Conservation (phyloP, 2,113 vertebrate genomes). For the Oreochromis aureus region DNA sequence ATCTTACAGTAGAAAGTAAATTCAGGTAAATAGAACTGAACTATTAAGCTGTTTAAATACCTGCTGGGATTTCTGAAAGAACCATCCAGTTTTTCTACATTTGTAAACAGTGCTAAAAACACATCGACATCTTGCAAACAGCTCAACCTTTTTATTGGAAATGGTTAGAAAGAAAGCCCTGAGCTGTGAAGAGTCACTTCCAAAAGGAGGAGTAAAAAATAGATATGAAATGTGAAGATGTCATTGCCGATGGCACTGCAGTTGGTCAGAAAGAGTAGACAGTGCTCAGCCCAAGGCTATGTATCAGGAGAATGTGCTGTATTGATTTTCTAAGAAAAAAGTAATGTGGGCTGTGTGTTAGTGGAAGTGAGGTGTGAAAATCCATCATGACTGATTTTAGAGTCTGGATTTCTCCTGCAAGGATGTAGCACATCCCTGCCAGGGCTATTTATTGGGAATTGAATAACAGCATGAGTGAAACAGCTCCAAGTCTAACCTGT, state of each 20-base stretch:
- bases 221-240: background rate
- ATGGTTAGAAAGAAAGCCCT: background rate
- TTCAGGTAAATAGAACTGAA: background rate
- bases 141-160: background rate
- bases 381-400: slow-evolving; percentile 12
- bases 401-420: background rate
- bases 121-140: background rate
- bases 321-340: slow-evolving; percentile 12
- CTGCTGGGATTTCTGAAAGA: background rate
- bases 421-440: background rate
- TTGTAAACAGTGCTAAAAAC: background rate
- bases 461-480: slow-evolving; percentile 22
- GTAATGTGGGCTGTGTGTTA: background rate
- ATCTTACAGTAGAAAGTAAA: background rate
- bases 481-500: background rate
- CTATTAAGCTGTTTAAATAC: background rate
- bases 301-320: background rate
- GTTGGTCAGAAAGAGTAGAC: background rate
- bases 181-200: background rate
- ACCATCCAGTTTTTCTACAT: background rate
- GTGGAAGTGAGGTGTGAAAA: slow-evolving; percentile 26
- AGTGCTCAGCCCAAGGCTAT: background rate
- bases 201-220: background rate
- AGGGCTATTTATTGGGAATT: background rate
- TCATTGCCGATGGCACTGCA: background rate